A percentile compares a stretch with the other conserved stretches of the same genome.
phyloP scores from a whole-genome alignment of 2,888 invertebrate genomes.

The Phaonia tiefii region DNA sequence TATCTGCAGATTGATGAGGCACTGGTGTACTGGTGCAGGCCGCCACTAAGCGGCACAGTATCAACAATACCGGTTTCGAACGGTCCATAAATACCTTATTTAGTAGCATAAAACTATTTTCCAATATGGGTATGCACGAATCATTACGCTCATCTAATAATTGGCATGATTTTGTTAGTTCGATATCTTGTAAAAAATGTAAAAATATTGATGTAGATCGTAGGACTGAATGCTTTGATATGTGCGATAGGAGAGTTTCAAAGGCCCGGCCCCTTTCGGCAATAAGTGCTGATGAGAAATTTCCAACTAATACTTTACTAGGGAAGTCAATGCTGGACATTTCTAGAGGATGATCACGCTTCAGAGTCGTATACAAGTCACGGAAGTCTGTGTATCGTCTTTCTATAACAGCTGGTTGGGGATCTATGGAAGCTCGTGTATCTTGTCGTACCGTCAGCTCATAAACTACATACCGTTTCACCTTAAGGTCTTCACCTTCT shows the following conservation, averaged over 20 bases:
- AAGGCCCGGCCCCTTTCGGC: slow-evolving; percentile 85
- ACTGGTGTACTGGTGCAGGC: slow-evolving; percentile 81
- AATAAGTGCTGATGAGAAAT: slow-evolving; percentile 86
- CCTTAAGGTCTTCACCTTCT: slow-evolving; percentile 81
- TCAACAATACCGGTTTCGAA: slow-evolving; percentile 85
- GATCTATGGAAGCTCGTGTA: slow-evolving; percentile 81
- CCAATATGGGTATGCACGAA: slow-evolving; percentile 84
- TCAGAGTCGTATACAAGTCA: slow-evolving; percentile 84
- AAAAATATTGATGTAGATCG: slow-evolving; percentile 83
- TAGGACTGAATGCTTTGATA: slow-evolving; percentile 82
- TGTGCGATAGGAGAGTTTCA: slow-evolving; percentile 83
- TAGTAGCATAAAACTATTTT: slow-evolving; percentile 85
- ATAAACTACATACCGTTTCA: slow-evolving; percentile 87
- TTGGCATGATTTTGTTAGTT: slow-evolving; percentile 84
- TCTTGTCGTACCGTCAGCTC: slow-evolving; percentile 85
- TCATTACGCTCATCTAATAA: slow-evolving; percentile 84
- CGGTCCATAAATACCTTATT: slow-evolving; percentile 85
- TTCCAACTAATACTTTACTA: slow-evolving; percentile 86
- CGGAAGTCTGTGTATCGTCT: slow-evolving; percentile 88
- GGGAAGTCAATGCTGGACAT: slow-evolving; percentile 84
- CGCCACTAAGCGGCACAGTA: slow-evolving; percentile 86
- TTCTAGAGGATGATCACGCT: slow-evolving; percentile 83
- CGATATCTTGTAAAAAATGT: slow-evolving; percentile 85
- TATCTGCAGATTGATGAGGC: slow-evolving; percentile 83
- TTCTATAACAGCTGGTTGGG: slow-evolving; percentile 85